Evolutionary conservation across 2,888 invertebrate genomes (phyloP).

Genomic region (Aleiodes alternator): DNA sequence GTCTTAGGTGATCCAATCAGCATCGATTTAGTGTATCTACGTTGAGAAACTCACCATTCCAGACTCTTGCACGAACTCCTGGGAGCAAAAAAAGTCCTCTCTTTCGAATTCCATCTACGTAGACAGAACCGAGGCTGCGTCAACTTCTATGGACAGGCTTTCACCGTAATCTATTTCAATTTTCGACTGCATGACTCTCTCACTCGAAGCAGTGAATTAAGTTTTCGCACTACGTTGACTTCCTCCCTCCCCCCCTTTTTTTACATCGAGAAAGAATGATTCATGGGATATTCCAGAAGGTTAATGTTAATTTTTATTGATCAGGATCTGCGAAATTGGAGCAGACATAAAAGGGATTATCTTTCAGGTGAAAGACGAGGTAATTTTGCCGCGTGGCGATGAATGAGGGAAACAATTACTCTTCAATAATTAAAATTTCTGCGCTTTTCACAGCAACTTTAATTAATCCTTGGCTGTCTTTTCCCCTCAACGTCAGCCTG

Average conservation of each 20-base stretch:
- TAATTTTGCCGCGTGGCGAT: slow-evolving; percentile 38
- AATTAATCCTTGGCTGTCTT: slow-evolving; percentile 6
- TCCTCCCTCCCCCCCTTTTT: neutral
- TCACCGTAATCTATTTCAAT: slow-evolving; percentile 57
- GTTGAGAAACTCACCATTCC: slow-evolving; percentile 30
- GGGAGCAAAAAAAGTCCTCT: no score
- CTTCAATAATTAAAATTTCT: slow-evolving; percentile 49
- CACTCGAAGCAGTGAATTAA: neutral
- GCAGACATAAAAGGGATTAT: slow-evolving; percentile 20
- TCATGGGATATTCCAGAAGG: no score
- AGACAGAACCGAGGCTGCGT: slow-evolving; percentile 27
- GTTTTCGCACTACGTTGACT: no score
- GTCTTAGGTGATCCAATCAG: slow-evolving; percentile 56
- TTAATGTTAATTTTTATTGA: no score
- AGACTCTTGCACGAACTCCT: slow-evolving; percentile 9
- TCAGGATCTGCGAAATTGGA: no score
- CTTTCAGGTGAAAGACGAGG: slow-evolving; percentile 54
- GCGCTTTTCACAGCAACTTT: slow-evolving; percentile 35
- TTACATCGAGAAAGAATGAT: no score
- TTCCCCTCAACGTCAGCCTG: no score
- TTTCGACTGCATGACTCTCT: slow-evolving; percentile 48
- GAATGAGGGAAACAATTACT: slow-evolving; percentile 52
- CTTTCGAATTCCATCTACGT: slow-evolving; percentile 38
- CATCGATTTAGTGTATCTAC: slow-evolving; percentile 56
- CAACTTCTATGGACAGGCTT: slow-evolving; percentile 36